A percentile compares a stretch with the other conserved stretches of the same genome.
Conservation (phyloP, 2,797 vertebrate species). For the Pseudochirops cupreus region DNA sequence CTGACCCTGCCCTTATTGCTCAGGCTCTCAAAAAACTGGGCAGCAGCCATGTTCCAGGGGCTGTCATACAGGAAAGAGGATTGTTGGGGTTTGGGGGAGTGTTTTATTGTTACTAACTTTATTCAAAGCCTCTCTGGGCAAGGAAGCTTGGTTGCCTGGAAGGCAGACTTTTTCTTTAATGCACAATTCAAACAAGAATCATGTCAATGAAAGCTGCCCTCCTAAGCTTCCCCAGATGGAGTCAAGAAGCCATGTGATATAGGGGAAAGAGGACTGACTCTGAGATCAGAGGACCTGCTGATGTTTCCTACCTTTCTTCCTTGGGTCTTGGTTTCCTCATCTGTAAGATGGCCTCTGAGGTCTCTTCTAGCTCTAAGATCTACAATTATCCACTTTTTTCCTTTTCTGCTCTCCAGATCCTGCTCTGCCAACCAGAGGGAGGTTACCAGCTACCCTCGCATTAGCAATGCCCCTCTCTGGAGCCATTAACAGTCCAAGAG, state of each 20-base stretch:
- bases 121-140: neutral
- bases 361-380: neutral
- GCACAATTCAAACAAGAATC: neutral
- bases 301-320: neutral
- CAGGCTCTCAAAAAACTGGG: conserved; percentile 53
- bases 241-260: neutral
- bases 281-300: neutral
- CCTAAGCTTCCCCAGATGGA: neutral
- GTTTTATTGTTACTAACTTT: neutral
- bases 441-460: neutral
- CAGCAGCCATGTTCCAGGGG: neutral
- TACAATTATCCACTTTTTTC: neutral
- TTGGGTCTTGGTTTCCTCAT: neutral
- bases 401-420: neutral
- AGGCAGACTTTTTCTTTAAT: neutral
- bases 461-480: neutral
- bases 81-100: neutral
- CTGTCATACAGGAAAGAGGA: accelerated
- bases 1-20: neutral
- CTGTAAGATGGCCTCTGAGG: neutral
- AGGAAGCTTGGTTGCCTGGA: neutral
- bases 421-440: neutral
- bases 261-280: neutral
- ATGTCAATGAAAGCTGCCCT: accelerated
- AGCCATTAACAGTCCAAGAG: neutral